phyloP scores from a whole-genome alignment of 2,797 vertebrate genomes.

The Anomalospiza imberbis region DNA sequence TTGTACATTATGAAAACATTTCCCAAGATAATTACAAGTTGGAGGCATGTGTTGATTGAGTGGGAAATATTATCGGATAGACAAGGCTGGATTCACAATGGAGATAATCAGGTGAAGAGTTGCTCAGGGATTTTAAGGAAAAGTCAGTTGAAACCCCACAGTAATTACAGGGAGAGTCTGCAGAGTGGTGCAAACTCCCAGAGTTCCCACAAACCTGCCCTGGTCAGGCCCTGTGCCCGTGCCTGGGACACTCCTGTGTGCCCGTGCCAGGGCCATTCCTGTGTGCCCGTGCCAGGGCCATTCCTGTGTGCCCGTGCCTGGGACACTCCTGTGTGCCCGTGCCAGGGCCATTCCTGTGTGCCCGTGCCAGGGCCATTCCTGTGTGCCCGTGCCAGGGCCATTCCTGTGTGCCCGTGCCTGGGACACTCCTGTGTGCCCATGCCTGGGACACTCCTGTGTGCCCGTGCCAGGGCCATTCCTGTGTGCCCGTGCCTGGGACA shows the following conservation, averaged over 20 bases:
- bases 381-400: too few relatives aligned
- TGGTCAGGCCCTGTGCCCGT: background rate
- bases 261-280: background rate
- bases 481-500: too few relatives aligned
- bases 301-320: background rate
- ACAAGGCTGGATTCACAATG: background rate
- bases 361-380: too few relatives aligned
- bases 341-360: background rate
- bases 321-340: background rate
- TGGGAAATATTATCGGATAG: background rate
- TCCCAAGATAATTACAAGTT: conserved; percentile 43
- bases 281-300: background rate
- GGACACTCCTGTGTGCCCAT: too few relatives aligned
- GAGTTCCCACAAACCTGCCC: background rate
- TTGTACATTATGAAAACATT: conserved; percentile 19
- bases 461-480: too few relatives aligned
- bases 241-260: background rate
- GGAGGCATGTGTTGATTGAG: conserved; percentile 44
- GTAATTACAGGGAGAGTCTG: background rate
- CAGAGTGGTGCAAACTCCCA: background rate
- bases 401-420: too few relatives aligned
- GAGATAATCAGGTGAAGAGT: background rate
- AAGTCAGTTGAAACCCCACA: background rate
- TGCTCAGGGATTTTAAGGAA: background rate
- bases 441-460: too few relatives aligned